Percentiles rank a stretch among this genome's conserved stretches.
These are phyloP conservation scores for Buathra laborator DNA, from an alignment of 2,888 invertebrate genomes.

Conservation along the genomic window DNA sequence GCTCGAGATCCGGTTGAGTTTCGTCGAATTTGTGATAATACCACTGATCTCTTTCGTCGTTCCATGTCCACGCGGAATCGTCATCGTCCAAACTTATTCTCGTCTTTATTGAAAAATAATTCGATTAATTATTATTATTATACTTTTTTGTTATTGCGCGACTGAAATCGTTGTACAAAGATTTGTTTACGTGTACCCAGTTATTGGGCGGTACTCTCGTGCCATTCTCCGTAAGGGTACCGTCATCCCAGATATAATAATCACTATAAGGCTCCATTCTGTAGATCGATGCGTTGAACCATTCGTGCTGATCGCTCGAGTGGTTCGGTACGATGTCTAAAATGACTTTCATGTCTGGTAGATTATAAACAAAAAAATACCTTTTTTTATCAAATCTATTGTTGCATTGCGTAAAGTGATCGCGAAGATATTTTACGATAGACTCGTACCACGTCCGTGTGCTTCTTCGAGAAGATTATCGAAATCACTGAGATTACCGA, in stretches of 20 bases:
- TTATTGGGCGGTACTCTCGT: conserved; percentile 90
- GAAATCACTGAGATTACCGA: conserved; percentile 76
- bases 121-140: neutral
- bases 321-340: conserved; percentile 81
- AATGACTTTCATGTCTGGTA: conserved; percentile 78
- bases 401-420: neutral
- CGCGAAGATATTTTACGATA: neutral
- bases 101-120: conserved; percentile 84
- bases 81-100: conserved; percentile 88
- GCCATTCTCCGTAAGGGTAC: conserved; percentile 77
- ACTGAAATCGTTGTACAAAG: neutral
- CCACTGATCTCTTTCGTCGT: conserved; percentile 88
- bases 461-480: conserved; percentile 73
- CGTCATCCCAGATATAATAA: conserved; percentile 80
- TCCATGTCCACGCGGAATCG: conserved; percentile 92
- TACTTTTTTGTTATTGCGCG: neutral
- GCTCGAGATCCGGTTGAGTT: conserved; percentile 94
- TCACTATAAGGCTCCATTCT: conserved; percentile 71
- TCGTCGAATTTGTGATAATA: conserved; percentile 93
- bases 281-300: conserved; percentile 77
- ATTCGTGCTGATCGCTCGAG: conserved; percentile 78
- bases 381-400: neutral
- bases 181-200: conserved; percentile 87
- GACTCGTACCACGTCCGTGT: conserved; percentile 70
- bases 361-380: conserved; percentile 10